Conservation (phyloP, 2,113 vertebrate genomes). For the Ochotona curzoniae region DNA sequence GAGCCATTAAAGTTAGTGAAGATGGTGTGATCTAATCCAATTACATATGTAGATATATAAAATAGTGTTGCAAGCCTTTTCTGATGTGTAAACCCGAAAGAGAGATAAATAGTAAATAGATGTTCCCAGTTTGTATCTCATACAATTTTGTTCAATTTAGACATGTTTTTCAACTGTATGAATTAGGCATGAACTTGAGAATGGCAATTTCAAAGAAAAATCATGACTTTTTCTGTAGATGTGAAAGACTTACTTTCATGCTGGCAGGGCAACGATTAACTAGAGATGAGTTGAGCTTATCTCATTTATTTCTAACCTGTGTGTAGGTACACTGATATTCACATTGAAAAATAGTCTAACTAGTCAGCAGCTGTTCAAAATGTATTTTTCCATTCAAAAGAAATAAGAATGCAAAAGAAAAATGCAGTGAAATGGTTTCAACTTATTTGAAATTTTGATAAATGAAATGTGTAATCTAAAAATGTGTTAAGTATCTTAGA, state of each 20-base stretch:
- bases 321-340: background rate
- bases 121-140: background rate
- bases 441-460: background rate
- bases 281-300: background rate
- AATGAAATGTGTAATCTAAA: slow-evolving; percentile 12
- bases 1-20: background rate
- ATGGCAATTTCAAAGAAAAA: background rate
- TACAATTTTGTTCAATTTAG: background rate
- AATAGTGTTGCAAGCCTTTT: background rate
- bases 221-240: background rate
- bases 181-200: background rate
- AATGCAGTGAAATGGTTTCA: background rate
- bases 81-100: background rate
- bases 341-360: background rate
- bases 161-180: background rate
- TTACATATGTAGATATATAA: background rate
- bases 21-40: background rate
- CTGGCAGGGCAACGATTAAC: background rate
- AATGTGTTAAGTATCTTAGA: background rate
- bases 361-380: background rate
- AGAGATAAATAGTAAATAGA: background rate
- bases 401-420: background rate
- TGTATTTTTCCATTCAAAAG: background rate
- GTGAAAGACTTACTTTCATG: background rate
- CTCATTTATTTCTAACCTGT: background rate